Evolutionary conservation across 2,113 vertebrate species (phyloP).

Genomic region (Ageneiosus marmoratus): DNA sequence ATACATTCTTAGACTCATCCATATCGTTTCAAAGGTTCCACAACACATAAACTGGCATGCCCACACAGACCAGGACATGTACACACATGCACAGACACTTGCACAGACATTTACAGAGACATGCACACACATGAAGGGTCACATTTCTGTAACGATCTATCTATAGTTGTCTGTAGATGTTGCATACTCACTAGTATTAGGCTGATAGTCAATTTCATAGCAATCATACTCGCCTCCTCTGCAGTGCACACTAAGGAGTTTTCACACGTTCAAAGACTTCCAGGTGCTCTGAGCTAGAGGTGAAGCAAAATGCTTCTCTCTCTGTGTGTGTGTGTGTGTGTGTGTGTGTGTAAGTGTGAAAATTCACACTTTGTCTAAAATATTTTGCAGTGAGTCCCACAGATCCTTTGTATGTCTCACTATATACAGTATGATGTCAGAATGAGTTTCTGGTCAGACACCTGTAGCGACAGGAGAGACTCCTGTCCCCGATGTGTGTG

Average conservation of each 20-base stretch:
- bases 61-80: neutral
- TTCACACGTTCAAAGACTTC: slow-evolving; percentile 43
- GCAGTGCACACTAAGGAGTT: slow-evolving; percentile 1
- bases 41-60: slow-evolving; percentile 24
- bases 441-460: neutral
- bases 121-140: neutral
- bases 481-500: too few species aligned
- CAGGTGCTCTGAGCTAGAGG: slow-evolving; percentile 20
- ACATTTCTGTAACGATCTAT: neutral
- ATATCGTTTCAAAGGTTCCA: slow-evolving; percentile 22
- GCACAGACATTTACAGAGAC: neutral
- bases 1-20: slow-evolving; percentile 33
- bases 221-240: neutral
- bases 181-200: slow-evolving; percentile 34
- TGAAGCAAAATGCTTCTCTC: slow-evolving; percentile 31
- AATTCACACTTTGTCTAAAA: slow-evolving; percentile 47
- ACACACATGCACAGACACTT: neutral
- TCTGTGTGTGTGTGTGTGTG: slow-evolving; percentile 1
- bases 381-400: slow-evolving; percentile 28
- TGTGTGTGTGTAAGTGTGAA: slow-evolving; percentile 44
- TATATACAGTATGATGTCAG: slow-evolving; percentile 21
- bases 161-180: neutral
- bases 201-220: neutral
- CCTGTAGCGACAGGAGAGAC: slow-evolving; percentile 10
- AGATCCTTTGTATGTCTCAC: slow-evolving; percentile 33